Conservation (phyloP, 1,140 invertebrate species). For the Tribolium madens region DNA sequence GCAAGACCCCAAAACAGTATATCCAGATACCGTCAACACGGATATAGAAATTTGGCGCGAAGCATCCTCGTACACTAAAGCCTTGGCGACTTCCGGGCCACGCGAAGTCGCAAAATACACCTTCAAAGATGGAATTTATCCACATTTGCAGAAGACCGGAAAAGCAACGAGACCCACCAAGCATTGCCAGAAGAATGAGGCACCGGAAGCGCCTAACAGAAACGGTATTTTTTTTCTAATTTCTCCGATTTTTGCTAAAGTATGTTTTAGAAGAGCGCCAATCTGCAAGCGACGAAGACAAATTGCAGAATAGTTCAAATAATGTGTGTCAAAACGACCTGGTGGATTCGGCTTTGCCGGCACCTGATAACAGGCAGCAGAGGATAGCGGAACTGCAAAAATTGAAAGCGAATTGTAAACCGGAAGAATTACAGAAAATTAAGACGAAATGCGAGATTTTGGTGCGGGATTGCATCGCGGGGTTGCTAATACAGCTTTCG, state of each 20-base stretch:
- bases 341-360: slow-evolving; percentile 77
- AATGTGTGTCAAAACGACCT: slow-evolving; percentile 73
- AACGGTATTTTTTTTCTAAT: slow-evolving; percentile 47
- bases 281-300: slow-evolving; percentile 58
- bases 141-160: slow-evolving; percentile 51
- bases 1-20: slow-evolving; percentile 74
- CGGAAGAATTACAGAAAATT: slow-evolving; percentile 81
- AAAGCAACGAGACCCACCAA: slow-evolving; percentile 51
- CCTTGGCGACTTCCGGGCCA: slow-evolving; percentile 71
- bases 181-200: slow-evolving; percentile 61
- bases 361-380: slow-evolving; percentile 72
- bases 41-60: slow-evolving; percentile 84
- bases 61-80: slow-evolving; percentile 75
- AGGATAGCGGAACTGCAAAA: slow-evolving; percentile 77
- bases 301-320: slow-evolving; percentile 62
- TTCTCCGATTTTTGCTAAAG: not conserved
- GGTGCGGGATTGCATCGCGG: slow-evolving; percentile 81
- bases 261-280: slow-evolving; percentile 54
- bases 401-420: slow-evolving; percentile 84
- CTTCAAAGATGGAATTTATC: slow-evolving; percentile 55
- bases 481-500: slow-evolving; percentile 81
- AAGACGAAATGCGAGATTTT: slow-evolving; percentile 72
- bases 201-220: slow-evolving; percentile 52
- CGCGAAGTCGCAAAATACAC: slow-evolving; percentile 63
- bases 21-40: slow-evolving; percentile 73